Conservation (phyloP, 2,797 vertebrate species). For the Fringilla coelebs region DNA sequence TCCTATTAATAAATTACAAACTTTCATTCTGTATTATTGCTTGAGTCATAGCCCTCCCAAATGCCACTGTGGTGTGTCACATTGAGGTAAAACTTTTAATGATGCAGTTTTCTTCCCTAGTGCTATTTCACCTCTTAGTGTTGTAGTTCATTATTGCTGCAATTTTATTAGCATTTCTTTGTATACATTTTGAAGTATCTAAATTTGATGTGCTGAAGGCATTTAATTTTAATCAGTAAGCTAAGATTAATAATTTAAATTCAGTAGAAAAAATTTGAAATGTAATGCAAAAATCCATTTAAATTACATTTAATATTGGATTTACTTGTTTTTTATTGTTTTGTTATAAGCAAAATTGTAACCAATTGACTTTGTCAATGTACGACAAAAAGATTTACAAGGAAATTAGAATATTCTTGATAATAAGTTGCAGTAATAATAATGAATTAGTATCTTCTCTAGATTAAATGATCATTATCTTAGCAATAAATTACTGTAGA, state of each 20-base stretch:
- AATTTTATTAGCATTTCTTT: neutral
- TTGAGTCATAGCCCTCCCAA: conserved; percentile 52
- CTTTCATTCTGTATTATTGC: conserved; percentile 51
- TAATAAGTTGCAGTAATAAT: neutral
- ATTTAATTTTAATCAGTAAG: neutral
- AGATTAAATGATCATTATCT: neutral
- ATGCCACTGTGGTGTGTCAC: neutral
- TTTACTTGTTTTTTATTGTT: neutral
- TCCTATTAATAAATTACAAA: conserved; percentile 39
- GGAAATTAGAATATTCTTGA: neutral
- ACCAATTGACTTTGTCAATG: neutral
- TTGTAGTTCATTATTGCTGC: conserved; percentile 37
- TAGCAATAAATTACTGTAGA: neutral
- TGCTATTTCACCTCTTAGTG: conserved; percentile 16
- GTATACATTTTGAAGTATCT: neutral
- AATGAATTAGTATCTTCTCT: neutral
- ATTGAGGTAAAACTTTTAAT: conserved; percentile 37
- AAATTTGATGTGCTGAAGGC: neutral
- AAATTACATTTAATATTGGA: neutral
- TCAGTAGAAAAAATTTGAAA: neutral
- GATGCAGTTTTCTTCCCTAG: conserved; percentile 32
- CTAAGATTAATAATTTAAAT: neutral
- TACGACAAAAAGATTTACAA: neutral
- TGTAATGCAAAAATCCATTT: neutral
- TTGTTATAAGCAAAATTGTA: neutral